These are phyloP conservation scores for Ahaetulla prasina DNA, from an alignment of 2,113 vertebrate species.

Conservation along the genomic window DNA sequence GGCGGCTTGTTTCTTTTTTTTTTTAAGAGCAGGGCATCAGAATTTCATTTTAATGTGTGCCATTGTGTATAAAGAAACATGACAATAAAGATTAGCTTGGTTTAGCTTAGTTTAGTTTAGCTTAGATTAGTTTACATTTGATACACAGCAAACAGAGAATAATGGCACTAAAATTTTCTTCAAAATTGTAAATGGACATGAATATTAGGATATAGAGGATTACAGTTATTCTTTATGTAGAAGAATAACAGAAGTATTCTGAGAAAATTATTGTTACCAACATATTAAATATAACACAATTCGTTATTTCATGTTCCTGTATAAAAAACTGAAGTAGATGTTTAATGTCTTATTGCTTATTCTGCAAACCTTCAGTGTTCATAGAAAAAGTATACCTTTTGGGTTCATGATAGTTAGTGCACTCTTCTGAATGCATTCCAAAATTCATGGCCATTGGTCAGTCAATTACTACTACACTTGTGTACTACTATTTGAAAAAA, in stretches of 20 bases:
- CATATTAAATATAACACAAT: not conserved
- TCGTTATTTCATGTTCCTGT: not conserved
- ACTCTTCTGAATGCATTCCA: not conserved
- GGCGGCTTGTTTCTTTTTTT: not conserved
- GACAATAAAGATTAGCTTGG: not conserved
- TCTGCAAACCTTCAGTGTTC: not conserved
- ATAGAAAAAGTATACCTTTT: not conserved
- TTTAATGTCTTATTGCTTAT: not conserved
- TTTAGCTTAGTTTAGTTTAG: too few species aligned
- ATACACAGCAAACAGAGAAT: not conserved
- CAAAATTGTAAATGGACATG: not conserved
- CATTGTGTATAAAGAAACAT: not conserved
- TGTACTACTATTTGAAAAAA: not conserved
- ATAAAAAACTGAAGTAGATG: not conserved
- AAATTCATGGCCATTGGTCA: not conserved
- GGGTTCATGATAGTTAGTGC: not conserved
- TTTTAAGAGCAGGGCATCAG: not conserved
- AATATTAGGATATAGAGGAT: not conserved
- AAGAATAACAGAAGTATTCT: not conserved
- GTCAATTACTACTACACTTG: not conserved
- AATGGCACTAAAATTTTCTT: not conserved
- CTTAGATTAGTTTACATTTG: not conserved
- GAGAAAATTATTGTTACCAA: not conserved
- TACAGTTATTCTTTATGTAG: not conserved
- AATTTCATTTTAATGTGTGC: not conserved